phyloP scores from a whole-genome alignment of 1,140 invertebrate species.

The Physella acuta region DNA sequence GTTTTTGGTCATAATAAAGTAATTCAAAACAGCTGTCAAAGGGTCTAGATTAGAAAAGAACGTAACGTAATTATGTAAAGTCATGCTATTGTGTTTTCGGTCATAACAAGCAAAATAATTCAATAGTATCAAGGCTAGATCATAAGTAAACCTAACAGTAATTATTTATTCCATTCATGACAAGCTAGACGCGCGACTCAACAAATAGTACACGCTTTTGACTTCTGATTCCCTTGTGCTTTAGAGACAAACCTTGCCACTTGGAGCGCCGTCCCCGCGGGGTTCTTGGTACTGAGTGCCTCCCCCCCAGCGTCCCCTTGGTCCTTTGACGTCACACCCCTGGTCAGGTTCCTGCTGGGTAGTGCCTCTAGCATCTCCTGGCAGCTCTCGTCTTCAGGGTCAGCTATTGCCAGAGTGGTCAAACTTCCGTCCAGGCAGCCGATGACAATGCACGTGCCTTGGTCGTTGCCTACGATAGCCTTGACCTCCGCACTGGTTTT shows the following conservation, averaged over 20 bases:
- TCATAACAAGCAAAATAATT: no score
- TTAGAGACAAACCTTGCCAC: slow-evolving; percentile 55
- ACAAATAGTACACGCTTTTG: slow-evolving; percentile 51
- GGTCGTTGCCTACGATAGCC: slow-evolving; percentile 78
- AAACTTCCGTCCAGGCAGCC: slow-evolving; percentile 92
- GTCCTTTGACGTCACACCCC: slow-evolving; percentile 21
- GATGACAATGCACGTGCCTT: slow-evolving; percentile 78
- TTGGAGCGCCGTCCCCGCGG: slow-evolving; percentile 50
- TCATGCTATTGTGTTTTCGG: no score
- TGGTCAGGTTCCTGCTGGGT: slow-evolving; percentile 37
- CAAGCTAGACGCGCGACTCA: no score
- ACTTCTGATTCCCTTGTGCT: slow-evolving; percentile 49
- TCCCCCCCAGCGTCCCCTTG: slow-evolving; percentile 37
- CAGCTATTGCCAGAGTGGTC: slow-evolving; percentile 86
- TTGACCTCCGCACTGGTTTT: slow-evolving; percentile 88
- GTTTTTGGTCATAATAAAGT: no score
- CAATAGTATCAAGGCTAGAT: no score
- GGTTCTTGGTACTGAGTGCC: slow-evolving; percentile 37
- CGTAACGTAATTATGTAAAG: no score
- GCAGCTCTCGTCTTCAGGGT: slow-evolving; percentile 65
- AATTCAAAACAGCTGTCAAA: no score
- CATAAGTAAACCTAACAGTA: no score
- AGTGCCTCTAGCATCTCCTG: slow-evolving; percentile 48
- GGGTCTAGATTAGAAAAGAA: no score
- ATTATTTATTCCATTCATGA: no score